phyloP scores from a whole-genome alignment of 2,113 vertebrate genomes.

The Pagrus major region DNA sequence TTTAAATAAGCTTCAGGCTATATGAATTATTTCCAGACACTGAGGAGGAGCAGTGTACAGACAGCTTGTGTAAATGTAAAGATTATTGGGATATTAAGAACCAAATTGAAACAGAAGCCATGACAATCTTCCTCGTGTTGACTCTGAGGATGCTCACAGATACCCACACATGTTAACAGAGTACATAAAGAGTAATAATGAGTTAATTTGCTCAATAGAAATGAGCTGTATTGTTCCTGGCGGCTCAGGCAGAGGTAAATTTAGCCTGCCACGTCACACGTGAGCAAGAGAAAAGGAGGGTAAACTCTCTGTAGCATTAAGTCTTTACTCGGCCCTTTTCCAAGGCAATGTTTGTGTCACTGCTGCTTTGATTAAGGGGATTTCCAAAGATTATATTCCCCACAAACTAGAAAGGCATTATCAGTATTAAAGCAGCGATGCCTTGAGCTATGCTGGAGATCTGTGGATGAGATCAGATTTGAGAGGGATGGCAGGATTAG shows the following conservation, averaged over 20 bases:
- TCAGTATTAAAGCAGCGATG: conserved; percentile 73
- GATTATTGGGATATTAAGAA: not conserved
- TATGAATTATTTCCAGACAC: conserved; percentile 9
- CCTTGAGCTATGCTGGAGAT: conserved; percentile 71
- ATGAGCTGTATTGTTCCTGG: not conserved
- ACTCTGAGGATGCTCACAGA: not conserved
- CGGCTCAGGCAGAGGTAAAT: conserved; percentile 23
- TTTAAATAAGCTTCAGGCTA: not conserved
- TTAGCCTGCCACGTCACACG: not conserved
- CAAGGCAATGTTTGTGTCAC: conserved; percentile 62
- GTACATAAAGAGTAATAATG: not conserved
- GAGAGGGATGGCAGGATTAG: conserved; percentile 74
- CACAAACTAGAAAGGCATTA: conserved; percentile 73
- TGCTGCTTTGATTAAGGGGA: conserved; percentile 74
- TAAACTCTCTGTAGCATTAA: conserved; percentile 9
- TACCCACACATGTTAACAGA: not conserved
- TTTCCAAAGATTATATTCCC: conserved; percentile 76
- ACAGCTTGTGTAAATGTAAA: no score
- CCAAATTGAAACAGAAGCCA: not conserved
- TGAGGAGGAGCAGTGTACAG: no score
- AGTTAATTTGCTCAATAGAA: no score
- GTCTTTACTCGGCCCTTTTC: conserved; percentile 44
- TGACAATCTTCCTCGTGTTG: no score
- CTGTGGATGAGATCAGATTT: conserved; percentile 75
- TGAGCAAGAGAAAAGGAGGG: not conserved